A percentile compares a stretch with the other conserved stretches of the same genome.
These are phyloP conservation scores for Hyposoter dolosus DNA, from an alignment of 2,888 invertebrate species.

Conservation along the genomic window DNA sequence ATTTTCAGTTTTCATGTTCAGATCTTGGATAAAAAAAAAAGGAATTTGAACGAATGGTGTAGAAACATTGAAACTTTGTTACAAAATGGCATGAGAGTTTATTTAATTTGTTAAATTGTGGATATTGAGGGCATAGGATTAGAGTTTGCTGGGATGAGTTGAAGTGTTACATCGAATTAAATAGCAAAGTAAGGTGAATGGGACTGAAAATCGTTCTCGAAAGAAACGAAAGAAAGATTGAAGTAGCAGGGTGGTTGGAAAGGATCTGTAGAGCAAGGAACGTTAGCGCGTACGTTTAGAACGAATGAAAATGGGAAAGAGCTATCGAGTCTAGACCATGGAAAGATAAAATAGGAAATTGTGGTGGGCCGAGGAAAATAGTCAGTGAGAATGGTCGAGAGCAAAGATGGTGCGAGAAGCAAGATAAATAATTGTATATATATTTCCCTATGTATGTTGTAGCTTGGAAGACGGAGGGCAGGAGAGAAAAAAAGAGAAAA, in stretches of 20 bases:
- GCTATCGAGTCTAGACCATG: constrained; percentile 60
- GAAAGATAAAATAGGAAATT: constrained; percentile 58
- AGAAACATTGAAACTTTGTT: not conserved
- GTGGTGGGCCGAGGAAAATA: constrained; percentile 40
- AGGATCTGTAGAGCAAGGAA: constrained; percentile 23
- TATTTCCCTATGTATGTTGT: not conserved
- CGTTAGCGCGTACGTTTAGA: constrained; percentile 41
- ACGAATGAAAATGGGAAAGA: constrained; percentile 60
- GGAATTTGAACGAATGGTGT: not conserved
- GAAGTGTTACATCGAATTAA: constrained; percentile 30
- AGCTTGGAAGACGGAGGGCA: not conserved
- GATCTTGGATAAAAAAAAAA: not conserved
- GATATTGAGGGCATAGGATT: constrained; percentile 5
- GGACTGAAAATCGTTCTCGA: constrained; percentile 41
- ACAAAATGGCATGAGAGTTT: not conserved
- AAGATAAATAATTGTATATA: constrained; percentile 21
- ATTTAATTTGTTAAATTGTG: not conserved
- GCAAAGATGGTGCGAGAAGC: constrained; percentile 31
- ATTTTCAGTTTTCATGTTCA: not conserved
- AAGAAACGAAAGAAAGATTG: constrained; percentile 39
- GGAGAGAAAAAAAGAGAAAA: constrained; percentile 30
- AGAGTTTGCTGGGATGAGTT: not conserved
- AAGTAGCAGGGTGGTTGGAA: constrained; percentile 4
- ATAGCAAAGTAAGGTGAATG: constrained; percentile 33
- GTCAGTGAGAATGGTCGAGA: constrained; percentile 24